Percentiles rank a stretch among this genome's conserved stretches.
phyloP scores from a whole-genome alignment of 1,140 invertebrate genomes.

The Campoletis sonorensis region DNA sequence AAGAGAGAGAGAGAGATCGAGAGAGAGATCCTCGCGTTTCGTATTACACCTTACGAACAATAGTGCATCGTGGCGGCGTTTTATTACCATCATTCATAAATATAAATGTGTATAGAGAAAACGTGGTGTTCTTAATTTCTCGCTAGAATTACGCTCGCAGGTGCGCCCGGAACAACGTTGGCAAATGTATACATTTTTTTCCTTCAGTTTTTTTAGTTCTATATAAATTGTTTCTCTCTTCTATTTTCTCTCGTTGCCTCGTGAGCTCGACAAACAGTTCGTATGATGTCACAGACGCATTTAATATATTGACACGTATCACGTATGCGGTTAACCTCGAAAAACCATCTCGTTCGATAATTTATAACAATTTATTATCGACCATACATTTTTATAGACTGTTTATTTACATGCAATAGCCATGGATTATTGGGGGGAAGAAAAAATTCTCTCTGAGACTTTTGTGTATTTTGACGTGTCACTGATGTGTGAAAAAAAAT shows the following conservation, averaged over 20 bases:
- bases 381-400: neutral
- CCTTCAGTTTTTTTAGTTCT: neutral
- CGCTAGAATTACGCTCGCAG: neutral
- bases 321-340: neutral
- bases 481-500: too few species aligned
- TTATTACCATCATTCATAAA: constrained; percentile 9
- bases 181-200: neutral
- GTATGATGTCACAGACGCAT: neutral
- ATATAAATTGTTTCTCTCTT: neutral
- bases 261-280: neutral
- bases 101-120: neutral
- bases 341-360: neutral
- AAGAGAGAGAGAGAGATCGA: too few species aligned
- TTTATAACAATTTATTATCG: neutral
- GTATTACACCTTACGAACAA: neutral
- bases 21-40: neutral
- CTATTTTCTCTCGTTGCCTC: neutral
- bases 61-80: neutral
- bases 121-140: constrained; percentile 1
- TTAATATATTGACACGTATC: too few species aligned
- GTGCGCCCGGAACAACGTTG: neutral
- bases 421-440: neutral
- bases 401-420: neutral
- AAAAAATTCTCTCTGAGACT: neutral
- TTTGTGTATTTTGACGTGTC: neutral